phyloP scores from a whole-genome alignment of 2,888 invertebrate species.

The Watsonalla cultraria region DNA sequence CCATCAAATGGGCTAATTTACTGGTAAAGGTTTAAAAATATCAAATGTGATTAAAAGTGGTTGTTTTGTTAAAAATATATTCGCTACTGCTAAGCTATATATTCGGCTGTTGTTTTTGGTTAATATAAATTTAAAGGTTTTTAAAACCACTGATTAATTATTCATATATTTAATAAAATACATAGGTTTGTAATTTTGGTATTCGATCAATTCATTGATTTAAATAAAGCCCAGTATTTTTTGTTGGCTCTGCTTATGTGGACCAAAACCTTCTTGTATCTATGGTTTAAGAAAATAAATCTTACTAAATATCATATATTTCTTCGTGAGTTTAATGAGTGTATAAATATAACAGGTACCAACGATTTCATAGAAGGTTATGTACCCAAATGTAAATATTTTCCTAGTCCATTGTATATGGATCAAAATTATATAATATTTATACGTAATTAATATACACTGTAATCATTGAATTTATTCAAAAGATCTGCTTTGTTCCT shows the following conservation, averaged over 20 bases:
- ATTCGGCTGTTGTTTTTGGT: not conserved
- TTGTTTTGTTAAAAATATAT: not conserved
- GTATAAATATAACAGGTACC: too few species aligned
- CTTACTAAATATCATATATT: too few species aligned
- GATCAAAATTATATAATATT: constrained; percentile 10
- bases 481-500: constrained; percentile 22
- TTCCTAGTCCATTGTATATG: constrained; percentile 6
- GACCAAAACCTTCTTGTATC: too few species aligned
- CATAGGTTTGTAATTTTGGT: too few species aligned
- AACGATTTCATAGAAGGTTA: too few species aligned
- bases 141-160: constrained; percentile 11
- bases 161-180: too few species aligned
- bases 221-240: too few species aligned
- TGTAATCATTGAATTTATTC: constrained; percentile 2
- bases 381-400: not conserved
- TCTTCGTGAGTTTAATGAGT: too few species aligned
- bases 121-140: constrained; percentile 10
- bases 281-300: too few species aligned
- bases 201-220: too few species aligned
- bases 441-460: not conserved
- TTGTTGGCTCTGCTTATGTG: too few species aligned
- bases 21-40: constrained; percentile 8
- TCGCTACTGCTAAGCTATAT: not conserved
- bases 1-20: constrained; percentile 25
- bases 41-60: not conserved